These are phyloP conservation scores for Anorthoa munda DNA, from an alignment of 2,888 invertebrate genomes.

Conservation along the genomic window DNA sequence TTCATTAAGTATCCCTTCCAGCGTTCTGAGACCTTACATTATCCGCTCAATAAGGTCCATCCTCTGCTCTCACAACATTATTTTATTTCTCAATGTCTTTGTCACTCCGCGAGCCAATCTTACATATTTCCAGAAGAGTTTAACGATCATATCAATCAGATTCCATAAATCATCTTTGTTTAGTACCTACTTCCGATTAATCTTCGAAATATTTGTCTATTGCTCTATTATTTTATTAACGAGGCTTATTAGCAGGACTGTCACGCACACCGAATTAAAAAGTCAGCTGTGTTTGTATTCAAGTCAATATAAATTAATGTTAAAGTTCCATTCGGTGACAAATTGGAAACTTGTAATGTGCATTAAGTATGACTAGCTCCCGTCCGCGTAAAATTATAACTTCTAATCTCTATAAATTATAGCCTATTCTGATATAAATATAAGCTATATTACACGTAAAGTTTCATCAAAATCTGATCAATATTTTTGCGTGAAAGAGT, in stretches of 20 bases:
- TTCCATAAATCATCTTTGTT: neutral
- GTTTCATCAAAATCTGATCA: too few relatives aligned
- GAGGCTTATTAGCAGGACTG: conserved; percentile 21
- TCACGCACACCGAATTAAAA: conserved; percentile 10
- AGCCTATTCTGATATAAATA: too few relatives aligned
- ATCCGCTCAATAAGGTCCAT: too few relatives aligned
- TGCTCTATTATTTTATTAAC: conserved; percentile 10
- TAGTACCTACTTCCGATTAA: neutral
- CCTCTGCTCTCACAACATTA: too few relatives aligned
- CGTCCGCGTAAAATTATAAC: too few relatives aligned
- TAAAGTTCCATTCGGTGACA: conserved; percentile 1
- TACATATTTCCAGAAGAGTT: neutral
- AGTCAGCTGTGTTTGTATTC: conserved; percentile 6
- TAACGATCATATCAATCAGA: neutral
- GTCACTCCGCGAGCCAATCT: neutral
- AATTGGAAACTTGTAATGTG: neutral
- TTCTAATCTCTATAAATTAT: too few relatives aligned
- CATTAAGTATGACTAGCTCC: neutral
- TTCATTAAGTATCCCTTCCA: too few relatives aligned
- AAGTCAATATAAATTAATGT: conserved; percentile 22
- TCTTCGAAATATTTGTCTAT: conserved; percentile 21
- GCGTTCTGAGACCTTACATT: neutral
- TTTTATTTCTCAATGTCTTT: neutral
- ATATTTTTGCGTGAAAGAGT: too few relatives aligned
- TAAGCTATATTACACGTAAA: too few relatives aligned